These are phyloP conservation scores for Dasysyrphus tricinctus DNA, from an alignment of 2,888 invertebrate genomes.

Conservation along the genomic window DNA sequence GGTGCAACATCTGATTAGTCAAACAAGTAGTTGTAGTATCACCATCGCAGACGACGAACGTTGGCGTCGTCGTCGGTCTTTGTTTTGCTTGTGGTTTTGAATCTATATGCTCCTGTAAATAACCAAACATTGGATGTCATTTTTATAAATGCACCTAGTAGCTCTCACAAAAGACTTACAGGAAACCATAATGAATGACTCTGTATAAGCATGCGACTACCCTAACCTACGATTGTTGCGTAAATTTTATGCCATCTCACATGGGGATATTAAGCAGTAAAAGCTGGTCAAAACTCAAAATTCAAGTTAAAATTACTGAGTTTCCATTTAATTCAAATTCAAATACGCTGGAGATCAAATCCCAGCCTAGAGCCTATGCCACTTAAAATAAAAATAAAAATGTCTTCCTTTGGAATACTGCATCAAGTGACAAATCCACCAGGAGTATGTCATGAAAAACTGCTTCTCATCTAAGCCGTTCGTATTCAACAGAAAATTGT, in stretches of 20 bases:
- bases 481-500: too few species aligned
- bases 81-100: slow-evolving; percentile 31
- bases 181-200: slow-evolving; percentile 60
- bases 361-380: too few species aligned
- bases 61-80: not conserved
- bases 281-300: not conserved
- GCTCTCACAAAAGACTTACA: slow-evolving; percentile 36
- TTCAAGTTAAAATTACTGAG: not conserved
- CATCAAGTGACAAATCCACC: too few species aligned
- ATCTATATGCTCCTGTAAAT: slow-evolving; percentile 26
- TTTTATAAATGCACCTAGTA: slow-evolving; percentile 23
- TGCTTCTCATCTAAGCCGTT: too few species aligned
- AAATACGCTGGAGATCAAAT: too few species aligned
- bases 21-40: slow-evolving; percentile 30
- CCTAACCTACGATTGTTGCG: slow-evolving; percentile 40
- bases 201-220: not conserved
- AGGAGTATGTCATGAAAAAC: too few species aligned
- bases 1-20: slow-evolving; percentile 43
- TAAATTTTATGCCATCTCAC: slow-evolving; percentile 26
- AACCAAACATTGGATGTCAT: slow-evolving; percentile 23
- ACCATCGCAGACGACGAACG: slow-evolving; percentile 5
- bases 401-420: too few species aligned
- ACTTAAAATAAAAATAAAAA: too few species aligned
- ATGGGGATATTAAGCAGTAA: not conserved
- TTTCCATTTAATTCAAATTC: too few species aligned